Conservation (phyloP, 92 coral and sea anemone species). For the Zoanthus solanderi region DNA sequence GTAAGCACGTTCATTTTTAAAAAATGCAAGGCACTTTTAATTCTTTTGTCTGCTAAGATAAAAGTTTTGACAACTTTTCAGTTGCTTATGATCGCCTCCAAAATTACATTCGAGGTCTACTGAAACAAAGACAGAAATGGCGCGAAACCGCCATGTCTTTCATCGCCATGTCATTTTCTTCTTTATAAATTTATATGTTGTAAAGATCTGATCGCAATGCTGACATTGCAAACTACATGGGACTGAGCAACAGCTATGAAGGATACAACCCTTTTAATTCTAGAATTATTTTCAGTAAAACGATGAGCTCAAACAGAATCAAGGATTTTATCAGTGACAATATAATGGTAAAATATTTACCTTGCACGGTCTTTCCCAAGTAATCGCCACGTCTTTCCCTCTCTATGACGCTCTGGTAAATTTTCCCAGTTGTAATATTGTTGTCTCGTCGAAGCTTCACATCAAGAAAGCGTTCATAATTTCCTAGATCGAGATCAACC, state of each 20-base stretch:
- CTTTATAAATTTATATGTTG: too few relatives aligned
- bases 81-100: too few relatives aligned
- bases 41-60: too few relatives aligned
- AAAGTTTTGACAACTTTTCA: too few relatives aligned
- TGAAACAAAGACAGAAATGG: too few relatives aligned
- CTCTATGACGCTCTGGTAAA: slow-evolving; percentile 92
- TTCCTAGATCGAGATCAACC: slow-evolving; percentile 96
- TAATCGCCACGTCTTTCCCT: slow-evolving; percentile 95
- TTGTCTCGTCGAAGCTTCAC: slow-evolving; percentile 90
- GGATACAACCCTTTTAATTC: background rate
- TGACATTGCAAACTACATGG: too few relatives aligned
- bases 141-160: too few relatives aligned
- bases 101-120: too few relatives aligned
- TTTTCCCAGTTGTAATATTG: slow-evolving; percentile 96
- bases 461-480: slow-evolving; percentile 96
- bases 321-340: background rate
- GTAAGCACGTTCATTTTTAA: too few relatives aligned
- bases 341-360: background rate
- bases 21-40: too few relatives aligned
- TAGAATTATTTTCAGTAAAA: background rate
- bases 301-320: background rate
- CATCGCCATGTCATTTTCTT: too few relatives aligned
- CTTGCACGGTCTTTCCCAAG: slow-evolving; percentile 95
- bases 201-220: too few relatives aligned
- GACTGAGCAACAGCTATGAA: background rate